Evolutionary conservation across 2,797 vertebrate species (phyloP).

Genomic region (Urocyon cinereoargenteus): DNA sequence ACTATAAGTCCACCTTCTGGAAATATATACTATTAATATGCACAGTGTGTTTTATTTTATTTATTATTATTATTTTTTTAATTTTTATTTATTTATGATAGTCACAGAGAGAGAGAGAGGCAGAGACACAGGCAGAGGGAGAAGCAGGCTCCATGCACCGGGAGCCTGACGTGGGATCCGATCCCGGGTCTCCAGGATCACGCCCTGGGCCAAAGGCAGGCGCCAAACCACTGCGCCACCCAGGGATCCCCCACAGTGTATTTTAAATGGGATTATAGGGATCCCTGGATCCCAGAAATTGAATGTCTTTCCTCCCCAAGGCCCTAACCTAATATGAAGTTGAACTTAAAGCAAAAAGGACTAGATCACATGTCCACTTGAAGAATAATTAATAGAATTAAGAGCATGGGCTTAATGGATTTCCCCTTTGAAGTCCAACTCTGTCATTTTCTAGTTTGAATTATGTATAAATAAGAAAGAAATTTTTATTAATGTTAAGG

Average conservation of each 20-base stretch:
- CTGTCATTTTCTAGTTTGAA: neutral
- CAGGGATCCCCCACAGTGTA: too few species aligned
- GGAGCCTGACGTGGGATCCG: too few species aligned
- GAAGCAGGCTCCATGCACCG: too few species aligned
- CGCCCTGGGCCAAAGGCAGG: too few species aligned
- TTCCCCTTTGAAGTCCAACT: neutral
- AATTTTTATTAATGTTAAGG: neutral
- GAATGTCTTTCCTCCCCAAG: neutral
- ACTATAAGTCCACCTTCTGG: neutral
- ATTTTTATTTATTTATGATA: too few species aligned
- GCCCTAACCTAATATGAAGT: neutral
- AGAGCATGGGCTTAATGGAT: neutral
- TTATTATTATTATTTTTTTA: too few species aligned
- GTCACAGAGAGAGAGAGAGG: too few species aligned
- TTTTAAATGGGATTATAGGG: too few species aligned
- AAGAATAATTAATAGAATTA: neutral
- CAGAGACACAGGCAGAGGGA: too few species aligned
- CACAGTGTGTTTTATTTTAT: neutral
- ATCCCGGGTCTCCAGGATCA: too few species aligned
- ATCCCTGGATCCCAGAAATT: too few species aligned
- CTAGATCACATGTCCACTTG: neutral
- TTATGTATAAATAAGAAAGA: neutral
- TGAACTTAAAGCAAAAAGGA: neutral
- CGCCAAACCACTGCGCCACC: too few species aligned
- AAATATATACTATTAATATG: neutral